phyloP scores from a whole-genome alignment of 2,797 vertebrate species.

The Pseudochirops corinnae region DNA sequence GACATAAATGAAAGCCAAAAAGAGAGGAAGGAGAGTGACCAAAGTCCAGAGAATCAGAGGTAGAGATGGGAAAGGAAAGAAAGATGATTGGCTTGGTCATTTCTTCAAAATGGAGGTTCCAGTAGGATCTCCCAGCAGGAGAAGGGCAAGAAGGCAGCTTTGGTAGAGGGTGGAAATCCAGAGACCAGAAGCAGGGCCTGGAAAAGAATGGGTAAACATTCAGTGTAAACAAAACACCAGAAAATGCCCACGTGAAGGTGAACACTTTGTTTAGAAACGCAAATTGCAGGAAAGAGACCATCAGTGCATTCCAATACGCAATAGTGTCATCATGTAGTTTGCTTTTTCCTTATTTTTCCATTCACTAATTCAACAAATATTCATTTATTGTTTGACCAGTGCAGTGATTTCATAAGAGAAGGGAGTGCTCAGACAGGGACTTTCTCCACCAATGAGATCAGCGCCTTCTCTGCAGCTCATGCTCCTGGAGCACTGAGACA shows the following conservation, averaged over 20 bases:
- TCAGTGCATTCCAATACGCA: neutral
- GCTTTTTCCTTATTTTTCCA: neutral
- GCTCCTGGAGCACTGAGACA: neutral
- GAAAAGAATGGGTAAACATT: slow-evolving; percentile 14
- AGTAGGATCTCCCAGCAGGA: neutral
- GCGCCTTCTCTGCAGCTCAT: neutral
- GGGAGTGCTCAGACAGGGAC: neutral
- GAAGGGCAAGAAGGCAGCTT: neutral
- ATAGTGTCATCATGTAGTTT: neutral
- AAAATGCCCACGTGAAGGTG: neutral
- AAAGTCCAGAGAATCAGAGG: neutral
- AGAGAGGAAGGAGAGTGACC: neutral
- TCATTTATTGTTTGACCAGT: neutral
- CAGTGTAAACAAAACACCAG: neutral
- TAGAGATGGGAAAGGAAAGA: neutral
- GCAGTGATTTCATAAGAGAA: neutral
- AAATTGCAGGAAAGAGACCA: slow-evolving; percentile 2
- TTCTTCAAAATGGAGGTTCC: neutral
- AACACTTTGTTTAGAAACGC: neutral
- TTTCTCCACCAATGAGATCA: neutral
- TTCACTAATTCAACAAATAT: neutral
- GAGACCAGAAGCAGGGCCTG: neutral
- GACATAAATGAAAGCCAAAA: neutral
- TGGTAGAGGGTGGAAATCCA: neutral
- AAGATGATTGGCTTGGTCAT: neutral